A percentile compares a stretch with the other conserved stretches of the same genome.
These are phyloP conservation scores for Anagrus nilaparvatae DNA, from an alignment of 1,140 invertebrate genomes.

Conservation along the genomic window DNA sequence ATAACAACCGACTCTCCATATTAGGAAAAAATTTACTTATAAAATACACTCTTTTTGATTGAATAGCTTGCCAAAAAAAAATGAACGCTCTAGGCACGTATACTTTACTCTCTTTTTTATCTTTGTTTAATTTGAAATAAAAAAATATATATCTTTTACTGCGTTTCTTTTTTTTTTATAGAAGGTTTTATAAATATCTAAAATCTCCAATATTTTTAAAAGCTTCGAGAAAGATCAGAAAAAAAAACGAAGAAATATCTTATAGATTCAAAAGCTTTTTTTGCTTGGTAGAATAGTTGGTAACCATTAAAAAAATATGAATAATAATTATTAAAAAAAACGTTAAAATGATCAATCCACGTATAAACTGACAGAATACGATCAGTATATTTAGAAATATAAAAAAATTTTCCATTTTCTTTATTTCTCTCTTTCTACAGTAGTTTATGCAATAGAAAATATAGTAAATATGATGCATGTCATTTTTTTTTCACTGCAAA, in stretches of 20 bases:
- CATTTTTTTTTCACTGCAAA: conserved; percentile 10
- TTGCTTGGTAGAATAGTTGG: conserved; percentile 30
- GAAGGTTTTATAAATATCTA: conserved; percentile 24
- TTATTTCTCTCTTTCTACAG: no score
- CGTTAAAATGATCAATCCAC: conserved; percentile 38
- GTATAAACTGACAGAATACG: no score
- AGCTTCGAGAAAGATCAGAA: conserved; percentile 30
- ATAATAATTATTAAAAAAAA: conserved; percentile 43
- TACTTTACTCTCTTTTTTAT: conserved; percentile 18
- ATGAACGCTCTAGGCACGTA: conserved; percentile 30
- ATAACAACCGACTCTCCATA: no score
- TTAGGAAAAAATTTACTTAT: no score
- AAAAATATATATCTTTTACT: conserved; percentile 14
- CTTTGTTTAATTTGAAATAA: conserved; percentile 32
- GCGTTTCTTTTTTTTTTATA: neutral
- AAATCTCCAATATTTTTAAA: conserved; percentile 46
- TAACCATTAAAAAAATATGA: conserved; percentile 43
- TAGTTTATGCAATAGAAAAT: no score
- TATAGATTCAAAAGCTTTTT: no score
- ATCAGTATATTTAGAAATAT: no score
- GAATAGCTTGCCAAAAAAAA: conserved; percentile 32
- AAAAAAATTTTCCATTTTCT: neutral
- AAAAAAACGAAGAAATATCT: no score
- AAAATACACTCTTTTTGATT: conserved; percentile 38
- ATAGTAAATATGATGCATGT: conserved; percentile 13